These are phyloP conservation scores for Drosophila quadrilineata DNA, from an alignment of 1,140 invertebrate genomes.

Conservation along the genomic window DNA sequence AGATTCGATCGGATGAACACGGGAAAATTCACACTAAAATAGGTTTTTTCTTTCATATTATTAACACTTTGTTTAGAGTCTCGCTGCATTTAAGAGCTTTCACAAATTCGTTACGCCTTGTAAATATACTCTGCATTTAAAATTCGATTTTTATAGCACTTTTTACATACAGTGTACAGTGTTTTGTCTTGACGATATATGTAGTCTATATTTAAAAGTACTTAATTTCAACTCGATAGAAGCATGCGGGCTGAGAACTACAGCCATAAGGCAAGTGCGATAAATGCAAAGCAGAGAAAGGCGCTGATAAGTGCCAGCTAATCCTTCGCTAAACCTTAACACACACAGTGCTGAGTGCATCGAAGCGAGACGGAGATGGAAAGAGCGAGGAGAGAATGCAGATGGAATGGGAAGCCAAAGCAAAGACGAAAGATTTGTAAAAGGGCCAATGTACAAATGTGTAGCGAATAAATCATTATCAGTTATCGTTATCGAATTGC, in stretches of 20 bases:
- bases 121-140: slow-evolving; percentile 13
- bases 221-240: slow-evolving; percentile 23
- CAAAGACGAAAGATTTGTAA: too few relatives aligned
- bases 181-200: slow-evolving; percentile 10
- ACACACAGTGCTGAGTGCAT: not conserved
- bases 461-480: not conserved
- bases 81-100: slow-evolving; percentile 14
- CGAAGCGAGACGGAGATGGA: not conserved
- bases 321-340: slow-evolving; percentile 25
- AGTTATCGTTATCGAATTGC: slow-evolving; percentile 25
- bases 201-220: slow-evolving; percentile 21
- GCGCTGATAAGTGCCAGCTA: slow-evolving; percentile 40
- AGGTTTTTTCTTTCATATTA: too few relatives aligned
- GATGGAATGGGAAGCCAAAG: not conserved
- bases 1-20: too few relatives aligned
- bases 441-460: too few relatives aligned
- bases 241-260: slow-evolving; percentile 7
- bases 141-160: slow-evolving; percentile 10
- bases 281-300: slow-evolving; percentile 32
- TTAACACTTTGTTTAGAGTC: slow-evolving; percentile 39
- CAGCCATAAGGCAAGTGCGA: slow-evolving; percentile 16
- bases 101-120: slow-evolving; percentile 36
- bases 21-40: too few relatives aligned
- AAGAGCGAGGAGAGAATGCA: not conserved
- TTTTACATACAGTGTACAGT: slow-evolving; percentile 10